Conservation (phyloP, 2,888 invertebrate genomes). For the Torymus aiolomorphi region DNA sequence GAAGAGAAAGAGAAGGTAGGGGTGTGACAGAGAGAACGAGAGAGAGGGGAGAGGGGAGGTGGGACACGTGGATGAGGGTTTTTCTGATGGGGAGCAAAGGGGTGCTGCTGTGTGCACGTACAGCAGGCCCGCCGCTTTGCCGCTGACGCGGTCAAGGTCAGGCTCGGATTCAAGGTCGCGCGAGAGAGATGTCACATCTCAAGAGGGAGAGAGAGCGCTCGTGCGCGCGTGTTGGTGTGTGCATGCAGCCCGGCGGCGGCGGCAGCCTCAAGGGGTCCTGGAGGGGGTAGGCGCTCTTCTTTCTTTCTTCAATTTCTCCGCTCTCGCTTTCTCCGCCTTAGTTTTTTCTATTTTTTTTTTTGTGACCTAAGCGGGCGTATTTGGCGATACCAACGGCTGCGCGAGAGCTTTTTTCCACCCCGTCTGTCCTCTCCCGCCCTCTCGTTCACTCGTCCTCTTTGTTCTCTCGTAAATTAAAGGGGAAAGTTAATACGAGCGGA, state of each 20-base stretch:
- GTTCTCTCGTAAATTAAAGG: constrained; percentile 13
- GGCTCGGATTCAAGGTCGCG: constrained; percentile 70
- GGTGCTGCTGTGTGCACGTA: not conserved
- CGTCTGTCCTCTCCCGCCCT: no score
- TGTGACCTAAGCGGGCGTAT: no score
- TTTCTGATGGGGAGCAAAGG: constrained; percentile 9
- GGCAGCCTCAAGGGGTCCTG: no score
- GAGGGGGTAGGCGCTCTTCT: not conserved
- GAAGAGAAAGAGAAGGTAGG: constrained; percentile 14
- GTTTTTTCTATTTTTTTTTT: constrained; percentile 6
- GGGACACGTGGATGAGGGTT: constrained; percentile 55
- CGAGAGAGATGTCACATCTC: constrained; percentile 70
- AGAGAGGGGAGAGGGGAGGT: constrained; percentile 13
- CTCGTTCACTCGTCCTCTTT: not conserved
- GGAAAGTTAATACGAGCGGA: constrained; percentile 8
- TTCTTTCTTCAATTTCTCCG: not conserved
- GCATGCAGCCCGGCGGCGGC: not conserved
- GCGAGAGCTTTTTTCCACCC: no score
- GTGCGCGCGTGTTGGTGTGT: no score
- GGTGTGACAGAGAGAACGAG: not conserved
- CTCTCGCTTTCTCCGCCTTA: not conserved
- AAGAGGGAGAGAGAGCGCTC: constrained; percentile 62
- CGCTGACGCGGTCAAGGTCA: constrained; percentile 74
- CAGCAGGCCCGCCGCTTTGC: constrained; percentile 54
- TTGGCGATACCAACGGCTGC: no score